These are phyloP conservation scores for Bos taurus DNA, from an alignment of 2,113 vertebrate species.

Conservation along the genomic window DNA sequence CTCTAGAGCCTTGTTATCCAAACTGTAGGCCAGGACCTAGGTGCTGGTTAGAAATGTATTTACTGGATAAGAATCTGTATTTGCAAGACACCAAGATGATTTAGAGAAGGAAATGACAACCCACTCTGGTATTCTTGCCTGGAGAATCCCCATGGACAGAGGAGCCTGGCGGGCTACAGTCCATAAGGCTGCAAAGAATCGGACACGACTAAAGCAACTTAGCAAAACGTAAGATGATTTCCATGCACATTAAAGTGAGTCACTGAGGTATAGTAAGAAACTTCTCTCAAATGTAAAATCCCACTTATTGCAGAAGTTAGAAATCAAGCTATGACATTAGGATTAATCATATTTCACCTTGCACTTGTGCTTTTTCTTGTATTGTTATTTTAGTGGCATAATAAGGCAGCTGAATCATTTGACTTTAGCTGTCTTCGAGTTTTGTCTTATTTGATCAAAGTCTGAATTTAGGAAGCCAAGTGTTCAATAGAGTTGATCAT, in stretches of 20 bases:
- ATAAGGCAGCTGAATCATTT: neutral
- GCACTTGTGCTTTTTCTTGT: neutral
- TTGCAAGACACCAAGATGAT: neutral
- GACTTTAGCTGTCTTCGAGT: neutral
- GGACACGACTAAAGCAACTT: neutral
- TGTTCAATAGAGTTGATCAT: neutral
- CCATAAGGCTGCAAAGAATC: neutral
- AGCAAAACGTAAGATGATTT: neutral
- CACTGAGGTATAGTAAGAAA: neutral
- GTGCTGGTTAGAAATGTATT: neutral
- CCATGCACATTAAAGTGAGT: accelerated
- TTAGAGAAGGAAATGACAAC: neutral
- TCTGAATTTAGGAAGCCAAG: neutral
- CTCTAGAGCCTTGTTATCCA: neutral
- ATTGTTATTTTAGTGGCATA: no score
- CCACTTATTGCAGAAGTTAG: neutral
- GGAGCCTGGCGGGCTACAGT: neutral
- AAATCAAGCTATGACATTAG: neutral
- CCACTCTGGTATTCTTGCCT: neutral
- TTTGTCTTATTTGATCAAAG: neutral
- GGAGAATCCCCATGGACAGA: neutral
- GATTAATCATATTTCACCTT: neutral
- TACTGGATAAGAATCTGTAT: neutral
- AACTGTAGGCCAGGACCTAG: no score
- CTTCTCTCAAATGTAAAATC: neutral